Evolutionary conservation across 2,888 invertebrate species (phyloP).

Genomic region (Xestobium rufovillosum): DNA sequence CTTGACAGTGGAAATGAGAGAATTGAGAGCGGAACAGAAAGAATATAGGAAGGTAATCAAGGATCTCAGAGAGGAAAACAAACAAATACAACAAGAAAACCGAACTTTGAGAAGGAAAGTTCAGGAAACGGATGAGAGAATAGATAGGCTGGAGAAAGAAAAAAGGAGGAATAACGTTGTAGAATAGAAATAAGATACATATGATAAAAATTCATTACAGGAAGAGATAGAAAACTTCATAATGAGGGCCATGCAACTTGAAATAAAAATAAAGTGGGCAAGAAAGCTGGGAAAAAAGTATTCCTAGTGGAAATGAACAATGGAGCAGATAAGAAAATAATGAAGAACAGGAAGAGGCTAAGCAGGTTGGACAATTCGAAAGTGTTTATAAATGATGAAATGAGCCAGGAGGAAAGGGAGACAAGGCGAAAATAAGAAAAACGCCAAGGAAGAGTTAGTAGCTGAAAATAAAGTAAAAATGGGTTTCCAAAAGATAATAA

Average conservation of each 20-base stretch:
- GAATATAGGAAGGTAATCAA: no score
- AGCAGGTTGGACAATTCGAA: no score
- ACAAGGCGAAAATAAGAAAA: slow-evolving; percentile 1
- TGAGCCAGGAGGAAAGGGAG: no score
- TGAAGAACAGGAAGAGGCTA: slow-evolving; percentile 4
- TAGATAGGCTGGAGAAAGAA: no score
- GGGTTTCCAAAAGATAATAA: slow-evolving; percentile 4
- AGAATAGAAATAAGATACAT: neutral
- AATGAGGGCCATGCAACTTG: neutral
- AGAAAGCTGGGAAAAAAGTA: slow-evolving; percentile 3
- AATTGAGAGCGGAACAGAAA: no score
- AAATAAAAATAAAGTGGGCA: slow-evolving; percentile 2
- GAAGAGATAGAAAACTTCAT: slow-evolving; percentile 6
- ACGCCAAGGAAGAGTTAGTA: no score
- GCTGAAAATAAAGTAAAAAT: slow-evolving; percentile 4
- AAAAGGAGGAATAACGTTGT: slow-evolving; percentile 6
- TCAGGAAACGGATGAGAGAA: no score
- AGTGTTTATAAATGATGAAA: no score
- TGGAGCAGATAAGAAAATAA: slow-evolving; percentile 1
- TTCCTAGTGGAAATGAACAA: slow-evolving; percentile 6
- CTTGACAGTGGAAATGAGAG: no score
- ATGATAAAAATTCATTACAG: slow-evolving; percentile 3
- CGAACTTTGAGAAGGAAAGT: no score
- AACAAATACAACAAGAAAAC: no score
- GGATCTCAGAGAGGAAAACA: no score